Evolutionary conservation across 2,888 invertebrate species (phyloP).

Genomic region (Alloplasta piceator): DNA sequence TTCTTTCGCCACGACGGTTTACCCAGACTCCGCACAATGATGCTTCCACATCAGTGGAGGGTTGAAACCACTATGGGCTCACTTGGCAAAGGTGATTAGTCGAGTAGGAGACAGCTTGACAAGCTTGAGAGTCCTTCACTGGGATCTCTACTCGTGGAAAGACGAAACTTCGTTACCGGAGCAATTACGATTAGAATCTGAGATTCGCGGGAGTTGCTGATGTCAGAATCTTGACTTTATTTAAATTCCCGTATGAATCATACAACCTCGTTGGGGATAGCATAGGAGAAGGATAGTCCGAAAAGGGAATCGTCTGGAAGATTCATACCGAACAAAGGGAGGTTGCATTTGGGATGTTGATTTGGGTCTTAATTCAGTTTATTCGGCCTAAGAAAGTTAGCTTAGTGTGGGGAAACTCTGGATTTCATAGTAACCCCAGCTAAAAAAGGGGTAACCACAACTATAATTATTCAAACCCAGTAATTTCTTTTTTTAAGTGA

Average conservation of each 20-base stretch:
- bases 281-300: too few relatives aligned
- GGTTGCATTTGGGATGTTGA: too few relatives aligned
- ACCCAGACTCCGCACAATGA: not conserved
- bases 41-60: not conserved
- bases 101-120: constrained; percentile 42
- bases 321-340: too few relatives aligned
- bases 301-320: too few relatives aligned
- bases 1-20: too few relatives aligned
- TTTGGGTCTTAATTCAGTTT: too few relatives aligned
- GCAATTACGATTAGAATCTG: constrained; percentile 66
- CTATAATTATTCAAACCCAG: too few relatives aligned
- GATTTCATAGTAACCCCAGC: too few relatives aligned
- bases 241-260: constrained; percentile 15
- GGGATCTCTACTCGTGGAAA: constrained; percentile 19
- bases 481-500: too few relatives aligned
- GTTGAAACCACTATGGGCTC: not conserved
- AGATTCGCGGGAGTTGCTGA: constrained; percentile 60
- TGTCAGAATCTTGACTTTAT: constrained; percentile 15
- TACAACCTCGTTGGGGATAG: not conserved
- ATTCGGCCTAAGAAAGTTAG: too few relatives aligned
- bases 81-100: constrained; percentile 22
- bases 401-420: too few relatives aligned
- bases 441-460: too few relatives aligned
- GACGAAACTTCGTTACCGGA: constrained; percentile 67
- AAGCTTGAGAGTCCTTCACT: constrained; percentile 1